phyloP scores from a whole-genome alignment of 1,140 invertebrate genomes.

The Cotesia chilonis region DNA sequence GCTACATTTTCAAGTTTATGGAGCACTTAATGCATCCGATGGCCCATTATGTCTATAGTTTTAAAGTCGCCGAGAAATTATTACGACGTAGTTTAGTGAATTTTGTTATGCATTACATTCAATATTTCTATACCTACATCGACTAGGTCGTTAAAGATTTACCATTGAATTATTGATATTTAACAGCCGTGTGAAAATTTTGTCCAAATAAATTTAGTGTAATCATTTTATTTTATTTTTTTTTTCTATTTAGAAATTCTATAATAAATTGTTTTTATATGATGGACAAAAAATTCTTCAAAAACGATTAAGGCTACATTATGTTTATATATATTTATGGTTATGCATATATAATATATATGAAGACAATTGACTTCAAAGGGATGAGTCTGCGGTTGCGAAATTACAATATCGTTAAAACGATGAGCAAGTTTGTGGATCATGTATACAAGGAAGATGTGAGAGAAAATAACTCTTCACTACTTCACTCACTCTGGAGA shows the following conservation, averaged over 20 bases:
- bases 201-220: not conserved
- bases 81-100: conserved; percentile 54
- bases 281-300: too few species aligned
- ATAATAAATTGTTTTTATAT: too few species aligned
- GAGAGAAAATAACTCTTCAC: conserved; percentile 28
- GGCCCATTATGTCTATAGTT: conserved; percentile 48
- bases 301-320: not conserved
- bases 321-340: conserved; percentile 16
- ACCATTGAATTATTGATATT: conserved; percentile 31
- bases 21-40: conserved; percentile 53
- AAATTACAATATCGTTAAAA: conserved; percentile 60
- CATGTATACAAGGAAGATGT: conserved; percentile 36
- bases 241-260: not conserved
- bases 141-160: conserved; percentile 12
- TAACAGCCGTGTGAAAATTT: conserved; percentile 29
- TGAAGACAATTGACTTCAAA: conserved; percentile 46
- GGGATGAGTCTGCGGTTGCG: conserved; percentile 49
- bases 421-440: conserved; percentile 38
- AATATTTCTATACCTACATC: not conserved
- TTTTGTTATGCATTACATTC: conserved; percentile 16
- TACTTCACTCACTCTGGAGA: conserved; percentile 33
- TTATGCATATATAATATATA: too few species aligned
- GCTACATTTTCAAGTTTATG: conserved; percentile 48
- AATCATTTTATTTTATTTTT: not conserved
- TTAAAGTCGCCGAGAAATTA: conserved; percentile 53